phyloP scores from a whole-genome alignment of 2,113 vertebrate genomes.

The Shinisaurus crocodilurus region DNA sequence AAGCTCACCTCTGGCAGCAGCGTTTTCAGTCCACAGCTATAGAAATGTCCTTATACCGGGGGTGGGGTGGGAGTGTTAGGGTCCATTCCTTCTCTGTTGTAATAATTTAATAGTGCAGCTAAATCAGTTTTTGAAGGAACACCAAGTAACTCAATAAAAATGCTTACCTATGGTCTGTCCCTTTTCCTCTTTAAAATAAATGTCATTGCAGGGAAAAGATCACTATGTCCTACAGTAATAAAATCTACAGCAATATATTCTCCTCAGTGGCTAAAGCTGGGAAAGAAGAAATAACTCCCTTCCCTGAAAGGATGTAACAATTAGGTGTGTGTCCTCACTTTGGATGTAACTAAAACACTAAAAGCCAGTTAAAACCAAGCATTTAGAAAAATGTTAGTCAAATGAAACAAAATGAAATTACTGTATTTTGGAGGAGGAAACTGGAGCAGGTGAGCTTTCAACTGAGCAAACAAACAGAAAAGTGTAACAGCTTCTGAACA shows the following conservation, averaged over 20 bases:
- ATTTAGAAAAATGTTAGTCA: background rate
- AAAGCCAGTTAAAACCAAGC: background rate
- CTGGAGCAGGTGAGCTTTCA: background rate
- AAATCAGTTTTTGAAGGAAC: slow-evolving; percentile 22
- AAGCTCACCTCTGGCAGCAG: background rate
- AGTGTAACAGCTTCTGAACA: background rate
- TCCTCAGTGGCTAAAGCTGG: background rate
- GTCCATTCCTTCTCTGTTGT: slow-evolving; percentile 17
- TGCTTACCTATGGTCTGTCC: slow-evolving; percentile 26
- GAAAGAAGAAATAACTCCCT: background rate
- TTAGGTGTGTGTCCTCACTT: background rate
- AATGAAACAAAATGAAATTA: background rate
- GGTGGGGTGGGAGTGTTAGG: background rate
- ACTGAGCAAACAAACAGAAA: background rate
- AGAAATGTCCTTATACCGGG: slow-evolving; percentile 9
- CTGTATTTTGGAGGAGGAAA: background rate
- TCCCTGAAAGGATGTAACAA: background rate
- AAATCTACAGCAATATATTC: slow-evolving; percentile 19
- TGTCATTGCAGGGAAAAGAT: slow-evolving; percentile 18
- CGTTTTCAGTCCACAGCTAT: background rate
- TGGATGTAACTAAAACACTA: background rate
- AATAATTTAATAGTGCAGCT: slow-evolving; percentile 22
- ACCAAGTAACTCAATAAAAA: slow-evolving; percentile 34
- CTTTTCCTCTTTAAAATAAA: slow-evolving; percentile 15
- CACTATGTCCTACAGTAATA: slow-evolving; percentile 4